Base-by-base conservation (phyloP, 2,888 invertebrate species). In the Eucera pruinosa region DNA sequence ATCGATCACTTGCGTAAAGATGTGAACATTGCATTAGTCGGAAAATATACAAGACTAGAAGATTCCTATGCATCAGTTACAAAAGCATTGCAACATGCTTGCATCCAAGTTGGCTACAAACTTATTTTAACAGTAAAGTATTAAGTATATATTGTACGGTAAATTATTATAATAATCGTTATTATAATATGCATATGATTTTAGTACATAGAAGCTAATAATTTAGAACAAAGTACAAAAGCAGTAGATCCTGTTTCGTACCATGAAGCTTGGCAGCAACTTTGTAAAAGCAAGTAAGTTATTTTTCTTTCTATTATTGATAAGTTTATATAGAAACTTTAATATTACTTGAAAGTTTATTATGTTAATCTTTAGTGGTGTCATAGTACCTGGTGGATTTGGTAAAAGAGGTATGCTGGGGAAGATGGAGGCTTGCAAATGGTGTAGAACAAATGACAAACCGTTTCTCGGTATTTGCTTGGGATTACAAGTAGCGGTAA, bases 301-400 rank as follows among this genome's bases (percentile, higher is more conserved):
- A 52, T 74, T 39, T 2, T 13, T 43, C 6, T 33, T n/a, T 13
- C 2, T 33, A 1, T 20, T 7, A 13, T 23, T 47, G 23, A 23
- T 33, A 33, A 5, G 3, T 30, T 4, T n/a, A n/a, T n/a, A n/a
- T n/a, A n/a, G 4, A 39, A n/a, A 0, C 15, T n/a, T 48, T 23
- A 15, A 1, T 2, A 18, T 11, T 7, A 0, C 11, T 39, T 4
- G 9, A 3, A 20, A 39, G 30, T 23, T 62, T 25, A 6, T 27
- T 5, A 48, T 64, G 27, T 55, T n/a, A 45, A 45, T 57, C 73
- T 93, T 50, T 86, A 97, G 97, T 91, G 99, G 98, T 36, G 95
- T 99, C 0, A 94, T 99, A 83, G 98, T 99, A 0, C 99, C 99
- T 2, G 99, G 99, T 70, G 99, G 99, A 13, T 99, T 99, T 92